Evolutionary conservation across 2,113 vertebrate species (phyloP).

Genomic region (Rissa tridactyla): DNA sequence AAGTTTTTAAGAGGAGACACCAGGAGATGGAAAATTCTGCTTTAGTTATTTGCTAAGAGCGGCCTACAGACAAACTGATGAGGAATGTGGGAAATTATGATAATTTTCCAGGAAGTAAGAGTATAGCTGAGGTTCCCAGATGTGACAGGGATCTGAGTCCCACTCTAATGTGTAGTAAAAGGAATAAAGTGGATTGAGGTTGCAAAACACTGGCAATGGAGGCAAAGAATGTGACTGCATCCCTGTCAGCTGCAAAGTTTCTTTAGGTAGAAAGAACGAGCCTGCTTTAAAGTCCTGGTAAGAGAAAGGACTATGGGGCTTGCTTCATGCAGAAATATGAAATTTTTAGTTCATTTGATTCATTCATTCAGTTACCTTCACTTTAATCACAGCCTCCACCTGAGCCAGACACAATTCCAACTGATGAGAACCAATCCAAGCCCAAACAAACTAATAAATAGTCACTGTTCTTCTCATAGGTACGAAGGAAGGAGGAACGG

Average conservation of each 20-base stretch:
- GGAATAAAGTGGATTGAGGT: background rate
- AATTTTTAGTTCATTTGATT: background rate
- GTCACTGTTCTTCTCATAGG: background rate
- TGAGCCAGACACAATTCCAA: background rate
- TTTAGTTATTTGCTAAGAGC: background rate
- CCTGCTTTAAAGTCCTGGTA: background rate
- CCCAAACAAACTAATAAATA: background rate
- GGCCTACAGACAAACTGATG: background rate
- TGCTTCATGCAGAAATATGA: background rate
- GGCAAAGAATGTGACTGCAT: background rate
- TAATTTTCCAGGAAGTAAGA: background rate
- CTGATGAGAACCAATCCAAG: background rate
- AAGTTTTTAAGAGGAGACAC: background rate
- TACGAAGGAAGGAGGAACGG: background rate
- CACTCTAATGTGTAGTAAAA: background rate
- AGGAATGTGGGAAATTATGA: background rate
- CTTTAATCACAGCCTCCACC: background rate
- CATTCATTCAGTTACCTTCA: background rate
- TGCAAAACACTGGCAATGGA: background rate
- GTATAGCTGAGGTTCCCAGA: background rate
- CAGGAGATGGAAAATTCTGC: background rate
- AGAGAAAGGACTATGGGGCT: background rate
- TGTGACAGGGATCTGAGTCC: background rate
- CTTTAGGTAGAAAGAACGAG: background rate
- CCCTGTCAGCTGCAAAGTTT: background rate